A percentile compares a stretch with the other conserved stretches of the same genome.
Conservation (phyloP, 2,797 vertebrate species). For the Microctenopoma steveboyesi region DNA sequence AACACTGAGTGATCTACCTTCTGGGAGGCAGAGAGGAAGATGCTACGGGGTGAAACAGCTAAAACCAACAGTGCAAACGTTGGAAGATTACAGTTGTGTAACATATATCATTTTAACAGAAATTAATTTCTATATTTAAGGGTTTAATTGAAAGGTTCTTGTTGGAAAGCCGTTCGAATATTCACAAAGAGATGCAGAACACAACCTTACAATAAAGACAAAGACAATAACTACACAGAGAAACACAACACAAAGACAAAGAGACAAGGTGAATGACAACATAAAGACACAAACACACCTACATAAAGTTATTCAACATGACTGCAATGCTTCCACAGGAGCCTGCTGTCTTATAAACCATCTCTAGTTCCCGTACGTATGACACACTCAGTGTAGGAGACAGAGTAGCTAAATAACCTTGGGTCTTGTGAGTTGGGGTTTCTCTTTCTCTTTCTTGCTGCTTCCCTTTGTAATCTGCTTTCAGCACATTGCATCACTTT, state of each 20-base stretch:
- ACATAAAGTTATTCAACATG: too few relatives aligned
- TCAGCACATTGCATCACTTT: not conserved
- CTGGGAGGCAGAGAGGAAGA: constrained; percentile 26
- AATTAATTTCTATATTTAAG: too few relatives aligned
- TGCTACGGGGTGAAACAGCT: constrained; percentile 2
- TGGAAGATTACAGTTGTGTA: not conserved
- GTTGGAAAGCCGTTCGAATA: too few relatives aligned
- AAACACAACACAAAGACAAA: too few relatives aligned
- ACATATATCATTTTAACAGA: not conserved
- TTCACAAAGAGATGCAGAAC: too few relatives aligned
- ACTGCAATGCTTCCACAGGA: too few relatives aligned
- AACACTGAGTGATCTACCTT: constrained; percentile 11
- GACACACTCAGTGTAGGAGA: constrained; percentile 5
- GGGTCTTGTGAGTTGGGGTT: constrained; percentile 17
- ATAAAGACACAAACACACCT: not conserved
- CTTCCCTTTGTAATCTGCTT: constrained; percentile 8
- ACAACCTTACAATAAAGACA: too few relatives aligned
- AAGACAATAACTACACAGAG: too few relatives aligned
- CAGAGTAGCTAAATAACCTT: not conserved
- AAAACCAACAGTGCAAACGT: not conserved
- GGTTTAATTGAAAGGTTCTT: too few relatives aligned
- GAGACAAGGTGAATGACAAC: too few relatives aligned
- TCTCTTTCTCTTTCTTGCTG: constrained; percentile 6
- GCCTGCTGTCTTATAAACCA: not conserved
- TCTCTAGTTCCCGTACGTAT: not conserved